Percentiles rank a stretch among this genome's conserved stretches.
These are phyloP conservation scores for Vipera ursinii DNA, from an alignment of 2,797 vertebrate genomes.

Conservation along the genomic window DNA sequence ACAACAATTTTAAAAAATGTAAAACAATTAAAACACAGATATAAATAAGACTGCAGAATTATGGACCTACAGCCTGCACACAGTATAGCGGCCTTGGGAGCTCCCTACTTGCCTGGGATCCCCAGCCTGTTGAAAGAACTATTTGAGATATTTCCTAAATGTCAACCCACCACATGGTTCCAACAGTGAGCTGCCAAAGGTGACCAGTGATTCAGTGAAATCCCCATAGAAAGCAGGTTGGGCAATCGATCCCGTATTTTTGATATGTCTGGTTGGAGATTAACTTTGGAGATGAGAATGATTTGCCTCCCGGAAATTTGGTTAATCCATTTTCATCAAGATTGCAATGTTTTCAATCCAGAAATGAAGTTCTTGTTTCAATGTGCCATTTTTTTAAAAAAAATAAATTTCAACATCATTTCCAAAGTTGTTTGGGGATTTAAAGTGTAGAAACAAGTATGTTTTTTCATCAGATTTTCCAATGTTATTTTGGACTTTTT, in stretches of 20 bases:
- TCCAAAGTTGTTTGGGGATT: neutral
- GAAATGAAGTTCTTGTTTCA: neutral
- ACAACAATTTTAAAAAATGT: neutral
- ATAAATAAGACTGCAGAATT: neutral
- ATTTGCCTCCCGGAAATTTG: neutral
- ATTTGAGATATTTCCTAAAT: neutral
- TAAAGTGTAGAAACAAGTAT: neutral
- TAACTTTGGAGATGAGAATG: neutral
- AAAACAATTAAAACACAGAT: neutral
- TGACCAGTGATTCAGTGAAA: neutral
- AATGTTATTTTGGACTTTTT: neutral
- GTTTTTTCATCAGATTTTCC: neutral
- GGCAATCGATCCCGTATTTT: neutral
- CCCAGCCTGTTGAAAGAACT: neutral
- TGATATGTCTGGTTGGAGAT: neutral
- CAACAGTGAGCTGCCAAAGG: neutral
- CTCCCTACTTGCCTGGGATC: neutral
- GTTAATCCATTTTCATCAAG: neutral
- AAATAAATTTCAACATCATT: neutral
- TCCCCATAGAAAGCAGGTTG: neutral
- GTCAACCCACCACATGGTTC: neutral
- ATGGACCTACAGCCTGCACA: neutral
- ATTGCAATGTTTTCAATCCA: neutral
- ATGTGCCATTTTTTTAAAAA: neutral
- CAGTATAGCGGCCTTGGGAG: neutral